Evolutionary conservation across 2,113 vertebrate genomes (phyloP).

Genomic region (Perca fluviatilis): DNA sequence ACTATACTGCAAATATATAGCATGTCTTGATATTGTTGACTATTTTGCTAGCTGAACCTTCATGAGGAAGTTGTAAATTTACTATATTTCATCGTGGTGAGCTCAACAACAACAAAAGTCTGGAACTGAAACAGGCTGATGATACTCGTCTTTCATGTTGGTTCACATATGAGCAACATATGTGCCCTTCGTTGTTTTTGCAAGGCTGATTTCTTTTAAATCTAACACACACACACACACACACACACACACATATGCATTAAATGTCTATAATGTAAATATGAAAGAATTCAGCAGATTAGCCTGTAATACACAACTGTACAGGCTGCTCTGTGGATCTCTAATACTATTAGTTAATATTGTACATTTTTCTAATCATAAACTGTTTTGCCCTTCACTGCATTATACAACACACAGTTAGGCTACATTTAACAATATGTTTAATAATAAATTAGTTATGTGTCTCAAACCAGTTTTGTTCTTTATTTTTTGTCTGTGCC

Average conservation of each 20-base stretch:
- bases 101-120: conserved; percentile 13
- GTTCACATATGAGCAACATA: conserved; percentile 36
- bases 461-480: neutral
- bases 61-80: conserved; percentile 27
- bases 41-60: conserved; percentile 10
- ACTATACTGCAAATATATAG: neutral
- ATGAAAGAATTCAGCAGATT: neutral
- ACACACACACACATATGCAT: neutral
- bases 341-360: neutral
- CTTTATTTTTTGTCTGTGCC: neutral
- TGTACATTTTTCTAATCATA: conserved; percentile 9
- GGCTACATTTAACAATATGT: neutral
- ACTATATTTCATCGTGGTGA: conserved; percentile 1
- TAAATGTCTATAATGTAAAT: neutral
- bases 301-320: conserved; percentile 22
- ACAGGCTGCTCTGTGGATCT: neutral
- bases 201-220: neutral
- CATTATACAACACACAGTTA: conserved; percentile 13
- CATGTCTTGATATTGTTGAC: conserved; percentile 2
- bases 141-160: conserved; percentile 1
- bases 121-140: conserved; percentile 34
- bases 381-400: conserved; percentile 18
- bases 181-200: neutral
- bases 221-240: neutral
- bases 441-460: neutral